Evolutionary conservation across 2,888 invertebrate species (phyloP).

Genomic region (Coelopa pilipes): DNA sequence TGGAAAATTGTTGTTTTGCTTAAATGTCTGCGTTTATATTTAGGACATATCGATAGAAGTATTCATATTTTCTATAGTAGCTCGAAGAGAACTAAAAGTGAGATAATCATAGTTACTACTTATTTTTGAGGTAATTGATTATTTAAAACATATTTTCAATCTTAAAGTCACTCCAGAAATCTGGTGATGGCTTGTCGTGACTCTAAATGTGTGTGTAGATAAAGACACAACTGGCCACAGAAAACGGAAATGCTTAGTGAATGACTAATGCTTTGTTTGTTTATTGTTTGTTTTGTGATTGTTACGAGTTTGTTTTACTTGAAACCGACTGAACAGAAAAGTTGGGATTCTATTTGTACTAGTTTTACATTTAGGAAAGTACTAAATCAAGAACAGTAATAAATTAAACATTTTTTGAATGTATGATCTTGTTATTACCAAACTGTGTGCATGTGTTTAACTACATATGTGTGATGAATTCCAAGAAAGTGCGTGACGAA

Average conservation of each 20-base stretch:
- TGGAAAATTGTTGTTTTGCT: neutral
- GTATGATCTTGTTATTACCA: too few species aligned
- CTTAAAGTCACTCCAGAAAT: neutral
- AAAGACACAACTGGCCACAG: neutral
- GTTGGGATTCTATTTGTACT: neutral
- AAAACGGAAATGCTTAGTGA: conserved; percentile 43
- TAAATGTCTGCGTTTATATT: neutral
- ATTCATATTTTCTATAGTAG: too few species aligned
- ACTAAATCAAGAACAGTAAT: too few species aligned
- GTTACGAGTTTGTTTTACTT: conserved; percentile 2
- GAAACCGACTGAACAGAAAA: neutral
- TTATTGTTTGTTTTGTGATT: conserved; percentile 35
- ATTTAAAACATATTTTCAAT: neutral
- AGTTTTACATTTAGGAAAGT: neutral
- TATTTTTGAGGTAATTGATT: conserved; percentile 1
- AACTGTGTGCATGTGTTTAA: too few species aligned
- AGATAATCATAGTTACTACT: too few species aligned
- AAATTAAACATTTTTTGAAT: too few species aligned
- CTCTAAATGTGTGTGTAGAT: conserved; percentile 6
- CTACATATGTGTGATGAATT: neutral
- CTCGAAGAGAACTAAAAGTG: too few species aligned
- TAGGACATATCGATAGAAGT: too few species aligned
- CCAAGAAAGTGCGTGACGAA: conserved; percentile 9
- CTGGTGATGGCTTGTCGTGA: too few species aligned
- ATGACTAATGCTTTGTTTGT: conserved; percentile 45